phyloP scores from a whole-genome alignment of 2,888 invertebrate species.

The Sphecodes monilicornis region DNA sequence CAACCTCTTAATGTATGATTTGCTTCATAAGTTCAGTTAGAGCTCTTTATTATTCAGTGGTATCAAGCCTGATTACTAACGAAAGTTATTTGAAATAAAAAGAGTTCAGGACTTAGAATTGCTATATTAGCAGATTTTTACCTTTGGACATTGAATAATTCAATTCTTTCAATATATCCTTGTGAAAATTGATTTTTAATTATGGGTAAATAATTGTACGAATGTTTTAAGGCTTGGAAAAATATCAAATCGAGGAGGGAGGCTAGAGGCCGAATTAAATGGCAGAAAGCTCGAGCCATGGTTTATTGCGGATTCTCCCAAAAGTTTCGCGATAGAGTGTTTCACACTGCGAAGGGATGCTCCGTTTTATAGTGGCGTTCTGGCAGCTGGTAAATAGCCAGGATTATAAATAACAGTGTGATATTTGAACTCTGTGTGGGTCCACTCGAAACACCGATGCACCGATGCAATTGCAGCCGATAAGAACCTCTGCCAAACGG shows the following conservation, averaged over 20 bases:
- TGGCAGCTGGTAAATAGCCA: constrained; percentile 80
- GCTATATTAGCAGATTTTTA: too few species aligned
- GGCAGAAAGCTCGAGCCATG: background rate
- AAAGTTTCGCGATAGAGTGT: background rate
- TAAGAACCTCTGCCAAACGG: constrained; percentile 73
- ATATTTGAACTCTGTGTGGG: background rate
- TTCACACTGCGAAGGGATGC: constrained; percentile 35
- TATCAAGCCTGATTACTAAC: too few species aligned
- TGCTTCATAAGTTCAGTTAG: too few species aligned
- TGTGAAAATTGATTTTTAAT: too few species aligned
- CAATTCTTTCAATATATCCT: too few species aligned
- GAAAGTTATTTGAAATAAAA: too few species aligned
- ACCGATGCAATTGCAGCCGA: constrained; percentile 62
- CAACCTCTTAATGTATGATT: too few species aligned
- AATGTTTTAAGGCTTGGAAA: background rate
- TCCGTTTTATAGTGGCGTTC: constrained; percentile 77
- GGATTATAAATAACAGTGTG: constrained; percentile 77
- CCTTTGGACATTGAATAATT: too few species aligned
- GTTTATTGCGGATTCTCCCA: background rate
- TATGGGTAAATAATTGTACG: background rate
- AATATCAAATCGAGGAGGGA: background rate
- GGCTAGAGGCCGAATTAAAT: background rate
- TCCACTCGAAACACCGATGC: constrained; percentile 47
- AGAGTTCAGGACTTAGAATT: too few species aligned
- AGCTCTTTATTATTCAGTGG: too few species aligned